Base-by-base conservation (phyloP, 1,140 invertebrate species). In the Temnothorax longispinosus region DNA sequence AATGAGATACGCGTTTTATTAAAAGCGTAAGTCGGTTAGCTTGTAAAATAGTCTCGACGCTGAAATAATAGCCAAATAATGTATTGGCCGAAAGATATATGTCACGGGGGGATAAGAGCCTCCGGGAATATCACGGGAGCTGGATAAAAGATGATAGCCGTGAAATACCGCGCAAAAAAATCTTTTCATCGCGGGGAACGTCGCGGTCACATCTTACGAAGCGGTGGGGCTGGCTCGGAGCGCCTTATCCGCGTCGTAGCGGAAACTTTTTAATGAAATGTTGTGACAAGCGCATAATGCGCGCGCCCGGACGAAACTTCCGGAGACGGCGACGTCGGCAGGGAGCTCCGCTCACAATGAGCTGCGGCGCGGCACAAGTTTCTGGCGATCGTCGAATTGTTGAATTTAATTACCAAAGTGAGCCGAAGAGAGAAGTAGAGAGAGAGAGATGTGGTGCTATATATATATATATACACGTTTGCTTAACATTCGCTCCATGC, bases 271-370 rank as follows among this genome's bases (percentile, higher is more conserved):
- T 91, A 88, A 89, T 92, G 90, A 91, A 91, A 92, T 91, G 91
- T 91, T 91, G 92, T 89, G 91, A 91, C 91, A 93, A 91, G 76
- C 75, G 85, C 91, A 89, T 91, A 92, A 92, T 89, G 71, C 81
- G 54, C 81, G 54, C 71, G 58, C 11, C 65, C 50, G 58, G 41
- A 88, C 87, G 80, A 86, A 91, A 90, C 88, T 90, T 90, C 82
- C 87, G 54, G 41, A 32, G 67, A 58, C 54, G 67, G 10, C 38
- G 35, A 58, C 13, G 67, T 74, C 27, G 38, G 69, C 35, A 75
- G 58, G 44, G 69, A 84, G 72, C 44, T 75, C 54, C 11, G 44
- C 13, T 47, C 69, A 84, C 80, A 84, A 75, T 76, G 71, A 78
- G 75, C 84, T 35, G 11, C 32, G 62, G 60, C 38, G 13, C 35